Percentiles rank a stretch among this genome's conserved stretches.
These are phyloP conservation scores for Lissocephala sabroskyi DNA, from an alignment of 2,888 invertebrate species.

Conservation along the genomic window DNA sequence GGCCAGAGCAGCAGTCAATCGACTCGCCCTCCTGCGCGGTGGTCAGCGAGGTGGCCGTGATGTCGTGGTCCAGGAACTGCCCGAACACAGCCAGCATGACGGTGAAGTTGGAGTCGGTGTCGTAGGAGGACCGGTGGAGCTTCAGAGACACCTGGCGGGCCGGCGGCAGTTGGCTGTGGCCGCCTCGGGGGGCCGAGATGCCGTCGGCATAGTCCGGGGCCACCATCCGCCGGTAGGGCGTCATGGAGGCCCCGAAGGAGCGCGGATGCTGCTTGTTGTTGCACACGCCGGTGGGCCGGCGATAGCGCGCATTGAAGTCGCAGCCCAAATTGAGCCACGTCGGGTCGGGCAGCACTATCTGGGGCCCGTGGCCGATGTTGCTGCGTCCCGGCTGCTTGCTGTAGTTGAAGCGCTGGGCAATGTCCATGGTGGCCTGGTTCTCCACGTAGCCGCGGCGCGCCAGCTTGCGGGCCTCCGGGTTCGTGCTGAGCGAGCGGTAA, in stretches of 20 bases:
- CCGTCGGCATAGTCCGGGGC: constrained; percentile 86
- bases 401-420: constrained; percentile 75
- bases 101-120: constrained; percentile 82
- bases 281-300: constrained; percentile 83
- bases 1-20: constrained; percentile 79
- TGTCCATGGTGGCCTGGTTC: constrained; percentile 78
- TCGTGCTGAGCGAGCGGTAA: constrained; percentile 80
- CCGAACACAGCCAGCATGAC: constrained; percentile 92
- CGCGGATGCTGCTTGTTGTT: constrained; percentile 80
- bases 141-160: constrained; percentile 83
- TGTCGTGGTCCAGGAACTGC: constrained; percentile 90
- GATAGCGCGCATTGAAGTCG: constrained; percentile 74
- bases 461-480: constrained; percentile 76
- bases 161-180: constrained; percentile 76
- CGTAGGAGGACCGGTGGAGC: constrained; percentile 83
- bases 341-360: constrained; percentile 57
- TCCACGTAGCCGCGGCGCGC: constrained; percentile 80
- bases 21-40: constrained; percentile 81
- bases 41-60: constrained; percentile 86
- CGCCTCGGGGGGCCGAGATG: constrained; percentile 77
- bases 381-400: constrained; percentile 61
- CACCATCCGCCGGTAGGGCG: constrained; percentile 81
- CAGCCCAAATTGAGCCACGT: constrained; percentile 67
- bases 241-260: constrained; percentile 81
- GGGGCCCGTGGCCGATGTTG: constrained; percentile 70